A percentile compares a stretch with the other conserved stretches of the same genome.
These are phyloP conservation scores for Thalassophryne amazonica DNA, from an alignment of 2,797 vertebrate species.

Conservation along the genomic window DNA sequence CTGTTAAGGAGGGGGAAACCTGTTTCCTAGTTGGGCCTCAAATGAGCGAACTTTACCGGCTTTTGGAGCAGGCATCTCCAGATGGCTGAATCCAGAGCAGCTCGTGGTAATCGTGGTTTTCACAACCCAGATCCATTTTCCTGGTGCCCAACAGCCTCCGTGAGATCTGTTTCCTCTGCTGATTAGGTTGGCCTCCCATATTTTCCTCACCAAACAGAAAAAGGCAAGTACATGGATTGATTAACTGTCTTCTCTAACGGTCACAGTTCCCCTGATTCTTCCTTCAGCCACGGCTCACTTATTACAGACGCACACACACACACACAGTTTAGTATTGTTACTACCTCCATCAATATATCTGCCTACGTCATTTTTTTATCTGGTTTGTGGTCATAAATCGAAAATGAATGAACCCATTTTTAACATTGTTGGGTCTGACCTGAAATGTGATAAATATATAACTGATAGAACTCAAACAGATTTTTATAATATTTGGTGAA, in stretches of 20 bases:
- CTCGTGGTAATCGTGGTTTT: conserved; percentile 83
- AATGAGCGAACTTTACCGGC: conserved; percentile 70
- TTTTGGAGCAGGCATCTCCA: conserved; percentile 80
- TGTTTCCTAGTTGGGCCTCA: conserved; percentile 80
- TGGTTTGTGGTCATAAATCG: no score
- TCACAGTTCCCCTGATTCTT: conserved; percentile 30
- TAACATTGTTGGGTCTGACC: no score
- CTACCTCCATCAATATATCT: no score
- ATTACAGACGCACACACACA: no score
- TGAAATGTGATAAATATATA: no score
- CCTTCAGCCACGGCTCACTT: conserved; percentile 10
- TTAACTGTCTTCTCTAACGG: conserved; percentile 66
- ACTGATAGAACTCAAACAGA: no score
- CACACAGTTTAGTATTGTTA: no score
- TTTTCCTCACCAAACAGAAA: conserved; percentile 63
- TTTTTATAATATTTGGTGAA: no score
- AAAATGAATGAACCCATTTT: no score
- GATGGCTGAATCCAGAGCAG: conserved; percentile 81
- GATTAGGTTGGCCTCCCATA: conserved; percentile 75
- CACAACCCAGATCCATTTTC: conserved; percentile 81
- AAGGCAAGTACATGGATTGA: conserved; percentile 66
- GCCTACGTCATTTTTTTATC: no score
- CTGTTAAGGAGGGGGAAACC: conserved; percentile 70
- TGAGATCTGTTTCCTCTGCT: conserved; percentile 83
- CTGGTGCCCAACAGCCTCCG: conserved; percentile 69